Base-by-base conservation (phyloP, 2,888 invertebrate species). In the Lobophora halterata region DNA sequence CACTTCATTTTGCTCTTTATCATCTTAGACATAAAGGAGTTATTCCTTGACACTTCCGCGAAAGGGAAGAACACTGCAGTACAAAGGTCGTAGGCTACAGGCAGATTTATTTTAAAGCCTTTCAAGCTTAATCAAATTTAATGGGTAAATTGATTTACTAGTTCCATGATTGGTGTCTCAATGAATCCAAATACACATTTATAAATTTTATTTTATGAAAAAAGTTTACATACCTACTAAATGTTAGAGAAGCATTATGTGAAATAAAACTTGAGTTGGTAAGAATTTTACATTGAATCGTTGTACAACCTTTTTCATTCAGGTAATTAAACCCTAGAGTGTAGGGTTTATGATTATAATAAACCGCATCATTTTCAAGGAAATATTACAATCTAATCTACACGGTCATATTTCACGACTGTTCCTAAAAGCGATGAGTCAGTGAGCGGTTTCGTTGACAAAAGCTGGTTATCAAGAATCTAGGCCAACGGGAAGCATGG, bases 1-100 rank as follows among this genome's bases (percentile, higher is more conserved):
- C 31, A 16, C 33, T 30, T 36, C 32, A 46, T 36, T 33, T 38
- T 34, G 14, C 41, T 44, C 48, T 46, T 51, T 44, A 43, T 48
- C 10, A 24, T 36, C 19, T 12, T 17, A 31, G 21, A 13, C 39
- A 31, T 45, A 35, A 32, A 36, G 34, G 30, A 30, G 28, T 24
- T 27, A 29, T 33, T 27, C 14, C 30, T 30, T 34, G 44, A 37
- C 28, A 21, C 32, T 49, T 49, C 46, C 46, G 42, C 18, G 32
- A 41, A 19, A 31, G 35, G 26, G 35, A 35, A 26, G 26, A 42
- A 5, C 26, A 23, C 25, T 41, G 21, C 16, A 27, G 42, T 37
- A 28, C 29, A 29, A 25, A 33, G 28, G 18, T 33, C 13, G 14
- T 9, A 14, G 11, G 11, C n/a, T n/a, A n/a, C n/a, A 28, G 14